Conservation (phyloP, 1,140 invertebrate species). For the Ganaspis sp. region DNA sequence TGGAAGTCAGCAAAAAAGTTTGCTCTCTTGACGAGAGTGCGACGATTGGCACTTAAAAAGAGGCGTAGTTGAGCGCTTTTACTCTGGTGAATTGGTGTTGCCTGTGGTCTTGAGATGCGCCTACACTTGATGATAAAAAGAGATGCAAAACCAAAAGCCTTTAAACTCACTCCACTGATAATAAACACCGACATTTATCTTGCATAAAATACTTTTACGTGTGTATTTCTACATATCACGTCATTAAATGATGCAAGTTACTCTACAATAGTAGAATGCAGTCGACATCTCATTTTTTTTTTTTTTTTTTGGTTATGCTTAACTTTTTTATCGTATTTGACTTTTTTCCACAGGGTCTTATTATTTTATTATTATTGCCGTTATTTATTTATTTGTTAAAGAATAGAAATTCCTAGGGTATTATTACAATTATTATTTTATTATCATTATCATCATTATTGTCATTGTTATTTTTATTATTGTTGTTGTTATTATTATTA, state of each 20-base stretch:
- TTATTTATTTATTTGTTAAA: too few species aligned
- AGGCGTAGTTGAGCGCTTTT: not conserved
- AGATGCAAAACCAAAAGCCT: not conserved
- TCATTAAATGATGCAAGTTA: not conserved
- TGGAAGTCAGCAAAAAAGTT: not conserved
- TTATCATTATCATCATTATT: too few species aligned
- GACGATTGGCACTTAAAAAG: not conserved
- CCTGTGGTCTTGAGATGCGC: not conserved
- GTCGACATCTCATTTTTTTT: too few species aligned
- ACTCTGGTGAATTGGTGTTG: not conserved
- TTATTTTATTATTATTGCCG: too few species aligned
- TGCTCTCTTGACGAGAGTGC: not conserved
- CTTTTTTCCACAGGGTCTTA: too few species aligned
- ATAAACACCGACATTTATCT: conserved; percentile 15
- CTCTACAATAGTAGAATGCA: not conserved
- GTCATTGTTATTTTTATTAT: too few species aligned
- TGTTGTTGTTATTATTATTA: too few species aligned
- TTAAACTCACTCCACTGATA: conserved; percentile 18
- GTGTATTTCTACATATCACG: not conserved
- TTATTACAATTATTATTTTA: too few species aligned
- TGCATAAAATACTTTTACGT: conserved; percentile 8
- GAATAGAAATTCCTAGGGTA: too few species aligned
- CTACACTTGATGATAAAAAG: not conserved
- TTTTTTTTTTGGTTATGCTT: too few species aligned
- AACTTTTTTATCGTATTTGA: too few species aligned